These are phyloP conservation scores for Gasterosteus nipponicus DNA, from an alignment of 2,113 vertebrate genomes.

Conservation along the genomic window DNA sequence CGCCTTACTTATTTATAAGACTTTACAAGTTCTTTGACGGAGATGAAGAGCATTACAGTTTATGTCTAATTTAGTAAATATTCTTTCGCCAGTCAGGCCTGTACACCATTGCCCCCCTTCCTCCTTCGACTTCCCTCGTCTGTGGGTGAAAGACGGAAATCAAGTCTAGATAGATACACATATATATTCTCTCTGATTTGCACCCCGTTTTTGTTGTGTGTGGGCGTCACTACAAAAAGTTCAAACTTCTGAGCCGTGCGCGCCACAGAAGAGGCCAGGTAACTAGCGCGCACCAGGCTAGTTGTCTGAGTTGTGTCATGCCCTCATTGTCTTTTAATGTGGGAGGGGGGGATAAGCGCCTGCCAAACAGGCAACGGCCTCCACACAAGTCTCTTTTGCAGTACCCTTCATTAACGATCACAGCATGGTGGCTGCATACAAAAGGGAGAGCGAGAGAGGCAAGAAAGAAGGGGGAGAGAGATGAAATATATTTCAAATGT, in stretches of 20 bases:
- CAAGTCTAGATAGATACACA: constrained; percentile 16
- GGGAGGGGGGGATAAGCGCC: constrained; percentile 58
- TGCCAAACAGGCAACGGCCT: constrained; percentile 60
- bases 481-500: constrained; percentile 98
- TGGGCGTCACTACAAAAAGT: constrained; percentile 45
- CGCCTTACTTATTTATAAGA: constrained; percentile 83
- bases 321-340: constrained; percentile 72
- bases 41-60: constrained; percentile 81
- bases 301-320: constrained; percentile 58
- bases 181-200: constrained; percentile 68
- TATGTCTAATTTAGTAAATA: constrained; percentile 85
- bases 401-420: constrained; percentile 69
- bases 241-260: constrained; percentile 54
- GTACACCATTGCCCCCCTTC: constrained; percentile 70
- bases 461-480: constrained; percentile 75
- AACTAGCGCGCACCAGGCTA: constrained; percentile 48
- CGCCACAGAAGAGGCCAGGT: constrained; percentile 57
- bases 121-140: constrained; percentile 17
- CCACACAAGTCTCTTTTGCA: constrained; percentile 56
- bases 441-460: constrained; percentile 55
- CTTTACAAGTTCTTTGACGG: constrained; percentile 77
- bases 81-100: constrained; percentile 80
- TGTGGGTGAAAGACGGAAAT: constrained; percentile 49
- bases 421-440: constrained; percentile 38
- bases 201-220: constrained; percentile 53